Percentiles rank a stretch among this genome's conserved stretches.
Evolutionary conservation across 1,140 invertebrate genomes (phyloP).

Genomic region (Bombus balteatus): DNA sequence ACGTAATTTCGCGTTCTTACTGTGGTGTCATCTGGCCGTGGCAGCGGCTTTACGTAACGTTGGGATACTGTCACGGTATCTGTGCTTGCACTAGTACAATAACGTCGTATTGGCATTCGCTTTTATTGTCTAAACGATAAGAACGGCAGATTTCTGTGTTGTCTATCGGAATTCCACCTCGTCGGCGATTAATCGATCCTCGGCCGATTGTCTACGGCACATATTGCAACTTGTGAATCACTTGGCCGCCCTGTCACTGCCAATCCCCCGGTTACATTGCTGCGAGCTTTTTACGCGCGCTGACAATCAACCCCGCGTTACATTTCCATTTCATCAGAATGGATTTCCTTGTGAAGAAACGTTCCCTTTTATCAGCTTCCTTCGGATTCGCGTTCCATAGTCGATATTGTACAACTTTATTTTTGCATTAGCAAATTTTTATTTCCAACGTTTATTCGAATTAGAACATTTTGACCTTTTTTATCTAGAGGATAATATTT

Average conservation of each 20-base stretch:
- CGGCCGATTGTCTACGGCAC: constrained; percentile 43
- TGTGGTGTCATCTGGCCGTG: constrained; percentile 61
- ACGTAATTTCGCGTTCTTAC: constrained; percentile 68
- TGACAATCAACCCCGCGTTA: background rate
- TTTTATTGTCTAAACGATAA: constrained; percentile 60
- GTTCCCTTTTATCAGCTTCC: background rate
- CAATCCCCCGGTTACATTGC: constrained; percentile 27
- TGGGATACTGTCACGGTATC: constrained; percentile 46
- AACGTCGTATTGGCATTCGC: constrained; percentile 36
- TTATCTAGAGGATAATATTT: too few relatives aligned
- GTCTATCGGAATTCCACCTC: constrained; percentile 58
- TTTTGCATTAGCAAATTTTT: too few relatives aligned
- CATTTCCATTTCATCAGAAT: background rate
- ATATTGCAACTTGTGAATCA: constrained; percentile 21
- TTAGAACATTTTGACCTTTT: too few relatives aligned
- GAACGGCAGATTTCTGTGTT: constrained; percentile 40
- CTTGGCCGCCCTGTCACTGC: constrained; percentile 20
- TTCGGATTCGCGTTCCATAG: background rate
- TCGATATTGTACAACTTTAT: too few relatives aligned
- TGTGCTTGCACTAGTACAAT: constrained; percentile 18
- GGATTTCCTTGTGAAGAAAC: too few relatives aligned
- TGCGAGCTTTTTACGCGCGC: background rate
- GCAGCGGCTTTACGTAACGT: constrained; percentile 64
- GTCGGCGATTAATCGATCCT: constrained; percentile 54
- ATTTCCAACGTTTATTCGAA: too few relatives aligned